Base-by-base conservation (phyloP, 1,140 invertebrate species). In the Dendroctonus ponderosae region DNA sequence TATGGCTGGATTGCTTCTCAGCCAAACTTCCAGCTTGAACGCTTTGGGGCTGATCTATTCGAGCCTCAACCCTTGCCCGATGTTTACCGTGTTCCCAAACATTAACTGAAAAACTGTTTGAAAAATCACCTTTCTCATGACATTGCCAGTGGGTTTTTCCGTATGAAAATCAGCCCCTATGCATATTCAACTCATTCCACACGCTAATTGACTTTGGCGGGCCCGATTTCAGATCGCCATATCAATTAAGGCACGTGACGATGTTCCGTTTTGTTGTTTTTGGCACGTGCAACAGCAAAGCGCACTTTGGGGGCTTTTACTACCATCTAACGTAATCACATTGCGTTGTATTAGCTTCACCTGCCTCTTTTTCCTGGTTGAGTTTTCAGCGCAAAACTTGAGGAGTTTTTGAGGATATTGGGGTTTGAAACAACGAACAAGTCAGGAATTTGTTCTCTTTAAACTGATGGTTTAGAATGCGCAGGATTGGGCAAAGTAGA, bases 1-100 rank as follows among this genome's bases (percentile, higher is more conserved):
- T 74, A 74, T 42, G 73, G 73, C 4, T 74, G 71, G 71, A 9
- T 74, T 5, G 57, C 63, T n/a, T 44, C 38, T n/a, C 62, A 70
- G 40, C 44, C 62, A 9, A 70, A 71, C 51, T 73, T 73, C 38
- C 42, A 66, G 26, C 50, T 74, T 46, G 68, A 74, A 11, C 71
- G 52, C 15, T 73, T 69, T 40, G 71, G 71, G 5, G 57, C 66
- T 3, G 73, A 73, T 41, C 52, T 73, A 5, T 71, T 69, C 48
- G 39, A 58, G 37, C 15, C 69, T 7, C 7, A 8, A 26, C 48
- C 50, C 50, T 52, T 52, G 15, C 50, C 44, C 4, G 14, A 15
- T 9, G 3, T 54, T 3, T 54, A 54, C 39, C 12, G 39, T 54
- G 39, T 54, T 37, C 43, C 62, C 11, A 65, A 65, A 58, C 42